Base-by-base conservation (phyloP, 2,888 invertebrate genomes). In the Archips xylosteana region DNA sequence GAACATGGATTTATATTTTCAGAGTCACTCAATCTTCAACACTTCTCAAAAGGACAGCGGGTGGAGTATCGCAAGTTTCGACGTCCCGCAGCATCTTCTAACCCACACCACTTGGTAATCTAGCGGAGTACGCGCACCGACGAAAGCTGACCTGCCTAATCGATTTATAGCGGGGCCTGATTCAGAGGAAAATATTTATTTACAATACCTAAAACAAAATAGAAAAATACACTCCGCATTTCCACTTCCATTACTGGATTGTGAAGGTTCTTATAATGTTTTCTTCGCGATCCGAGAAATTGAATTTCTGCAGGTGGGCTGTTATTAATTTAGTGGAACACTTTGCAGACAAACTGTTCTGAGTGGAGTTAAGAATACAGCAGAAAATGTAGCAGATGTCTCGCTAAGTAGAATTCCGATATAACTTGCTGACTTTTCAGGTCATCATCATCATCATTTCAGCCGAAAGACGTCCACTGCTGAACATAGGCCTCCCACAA, bases 131-230 rank as follows among this genome's bases (percentile, higher is more conserved):
- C 82, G 76, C 80, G 80, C 78, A 80, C 85, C 84, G 86, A 82
- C 81, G 87, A 92, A 89, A 91, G 84, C 87, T 86, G 86, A 85
- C 86, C 86, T 84, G 83, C 87, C 88, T 89, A 91, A 91, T 91
- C 90, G 89, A 91, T 91, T 91, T 90, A 89, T 82, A 84, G 86
- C 86, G 80, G 77, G 77, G 80, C 82, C 80, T 77, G 83, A 83
- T 85, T 85, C 85, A 77, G 76, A 80, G 83, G 81, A 86, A 87
- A 85, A 83, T 82, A 82, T 84, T 85, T 85, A 86, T 88, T 87
- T 87, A 84, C 85, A 83, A 83, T 81, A n/a, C n/a, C n/a, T n/a
- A 80, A 87, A 87, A 83, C 85, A 87, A 86, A 85, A 84, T 80
- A 84, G 81, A 79, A 87, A 85, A 85, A 84, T 80, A 84, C 82